Evolutionary conservation across 2,797 vertebrate species (phyloP).

Genomic region (Myiothlypis chrysogaster): DNA sequence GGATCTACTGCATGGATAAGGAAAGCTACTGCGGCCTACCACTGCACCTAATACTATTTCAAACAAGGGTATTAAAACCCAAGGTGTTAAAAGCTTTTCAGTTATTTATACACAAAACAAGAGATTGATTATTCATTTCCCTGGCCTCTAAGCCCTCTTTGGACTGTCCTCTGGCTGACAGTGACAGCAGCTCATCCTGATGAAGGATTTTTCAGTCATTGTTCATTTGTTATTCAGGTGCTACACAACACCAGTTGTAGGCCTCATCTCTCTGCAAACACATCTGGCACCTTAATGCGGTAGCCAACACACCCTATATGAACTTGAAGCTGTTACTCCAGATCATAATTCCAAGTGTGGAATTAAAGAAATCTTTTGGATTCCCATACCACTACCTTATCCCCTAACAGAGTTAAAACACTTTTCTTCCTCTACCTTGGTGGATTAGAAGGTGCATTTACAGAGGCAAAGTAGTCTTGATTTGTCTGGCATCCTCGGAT

Average conservation of each 20-base stretch:
- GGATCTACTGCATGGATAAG: accelerated
- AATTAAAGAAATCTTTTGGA: not conserved
- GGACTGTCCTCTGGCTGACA: not conserved
- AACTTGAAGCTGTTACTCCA: not conserved
- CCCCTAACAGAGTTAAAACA: not conserved
- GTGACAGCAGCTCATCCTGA: accelerated
- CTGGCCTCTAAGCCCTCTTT: not conserved
- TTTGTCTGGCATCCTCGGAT: constrained; percentile 96
- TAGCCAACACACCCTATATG: accelerated
- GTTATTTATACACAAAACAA: not conserved
- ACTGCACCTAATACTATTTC: not conserved
- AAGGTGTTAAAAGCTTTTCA: not conserved
- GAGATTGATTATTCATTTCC: accelerated
- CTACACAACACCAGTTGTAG: not conserved
- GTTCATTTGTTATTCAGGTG: not conserved
- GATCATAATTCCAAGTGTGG: not conserved
- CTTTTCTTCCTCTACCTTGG: constrained; percentile 82
- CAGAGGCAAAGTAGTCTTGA: constrained; percentile 98
- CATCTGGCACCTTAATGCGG: not conserved
- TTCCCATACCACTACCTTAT: not conserved
- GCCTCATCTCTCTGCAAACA: not conserved
- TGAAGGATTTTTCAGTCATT: not conserved
- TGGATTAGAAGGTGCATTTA: constrained; percentile 96
- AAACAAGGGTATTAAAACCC: not conserved
- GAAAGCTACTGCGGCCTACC: not conserved